Evolutionary conservation across 2,888 invertebrate species (phyloP), one percentile per base, ranked within the genome.

Genomic region (Gandaritis pyraliata): DNA sequence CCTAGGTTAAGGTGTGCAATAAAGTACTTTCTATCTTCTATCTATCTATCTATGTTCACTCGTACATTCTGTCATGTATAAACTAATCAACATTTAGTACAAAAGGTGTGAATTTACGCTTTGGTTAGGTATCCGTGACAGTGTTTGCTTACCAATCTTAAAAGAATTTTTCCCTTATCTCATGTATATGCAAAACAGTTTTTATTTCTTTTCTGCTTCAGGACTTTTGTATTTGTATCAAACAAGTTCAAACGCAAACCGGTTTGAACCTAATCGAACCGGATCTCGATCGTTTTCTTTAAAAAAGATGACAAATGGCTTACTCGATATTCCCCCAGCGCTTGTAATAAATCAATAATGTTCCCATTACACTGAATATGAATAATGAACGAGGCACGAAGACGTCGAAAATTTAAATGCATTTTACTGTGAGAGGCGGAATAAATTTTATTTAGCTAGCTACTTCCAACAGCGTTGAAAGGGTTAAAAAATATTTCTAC

Each of bases 341-440:
- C 49, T 69, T 71, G 73, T 74, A 74, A 78, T 81, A 81, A 81
- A 82, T 82, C 82, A 77, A 77, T 79, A 77, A 77, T 71, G 72
- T 64, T 71, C 71, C 77, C 75, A 80, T 81, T 81, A 80, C 72
- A 66, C 71, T 68, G 70, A 74, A 73, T 71, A 73, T 72, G 75
- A 72, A 76, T 74, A 75, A 69, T 72, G 74, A 78, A 75, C 71
- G 72, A 69, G 71, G 71, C 66, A 70, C 72, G 70, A 72, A 73
- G 71, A 71, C 69, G 70, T 72, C 68, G 55, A 52, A 23, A 52
- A 49, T 64, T 64, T 58, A 56, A 64, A 59, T 64, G 59, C 62
- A 63, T 54, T 63, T 63, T 51, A 41, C 58, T 33, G 36, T 29
- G 43, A 45, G 46, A n/a, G 50, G 33, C 10, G 11, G 39, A 18